These are phyloP conservation scores for Spialia ferax DNA, from an alignment of 2,888 invertebrate species.

Conservation along the genomic window DNA sequence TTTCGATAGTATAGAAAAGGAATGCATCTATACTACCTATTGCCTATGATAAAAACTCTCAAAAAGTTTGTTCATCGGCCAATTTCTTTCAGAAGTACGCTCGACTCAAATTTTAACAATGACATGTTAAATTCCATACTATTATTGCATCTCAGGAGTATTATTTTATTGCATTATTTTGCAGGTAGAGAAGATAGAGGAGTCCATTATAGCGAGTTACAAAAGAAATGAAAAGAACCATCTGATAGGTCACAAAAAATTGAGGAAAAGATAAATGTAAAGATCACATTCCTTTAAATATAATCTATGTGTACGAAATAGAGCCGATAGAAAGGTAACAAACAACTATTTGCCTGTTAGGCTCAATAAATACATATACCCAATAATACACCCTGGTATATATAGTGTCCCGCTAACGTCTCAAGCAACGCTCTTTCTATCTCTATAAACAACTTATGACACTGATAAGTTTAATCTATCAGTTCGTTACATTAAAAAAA, in stretches of 20 bases:
- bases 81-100: not conserved
- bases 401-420: not conserved
- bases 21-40: not conserved
- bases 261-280: not conserved
- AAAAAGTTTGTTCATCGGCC: not conserved
- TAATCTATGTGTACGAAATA: not conserved
- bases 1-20: no score
- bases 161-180: constrained; percentile 18
- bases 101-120: constrained; percentile 8
- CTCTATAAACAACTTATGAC: not conserved
- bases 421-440: not conserved
- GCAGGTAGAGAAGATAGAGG: constrained; percentile 49
- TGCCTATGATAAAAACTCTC: not conserved
- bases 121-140: constrained; percentile 18
- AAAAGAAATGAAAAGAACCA: constrained; percentile 20
- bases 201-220: constrained; percentile 38
- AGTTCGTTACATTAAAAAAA: not conserved
- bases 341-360: constrained; percentile 10
- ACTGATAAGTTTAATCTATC: not conserved
- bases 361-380: not conserved
- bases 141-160: constrained; percentile 17
- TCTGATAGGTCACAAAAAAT: constrained; percentile 20
- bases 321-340: constrained; percentile 1
- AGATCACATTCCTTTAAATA: constrained; percentile 8
- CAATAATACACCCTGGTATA: not conserved